phyloP scores from a whole-genome alignment of 1,140 invertebrate species.

The Drosophila nannoptera region DNA sequence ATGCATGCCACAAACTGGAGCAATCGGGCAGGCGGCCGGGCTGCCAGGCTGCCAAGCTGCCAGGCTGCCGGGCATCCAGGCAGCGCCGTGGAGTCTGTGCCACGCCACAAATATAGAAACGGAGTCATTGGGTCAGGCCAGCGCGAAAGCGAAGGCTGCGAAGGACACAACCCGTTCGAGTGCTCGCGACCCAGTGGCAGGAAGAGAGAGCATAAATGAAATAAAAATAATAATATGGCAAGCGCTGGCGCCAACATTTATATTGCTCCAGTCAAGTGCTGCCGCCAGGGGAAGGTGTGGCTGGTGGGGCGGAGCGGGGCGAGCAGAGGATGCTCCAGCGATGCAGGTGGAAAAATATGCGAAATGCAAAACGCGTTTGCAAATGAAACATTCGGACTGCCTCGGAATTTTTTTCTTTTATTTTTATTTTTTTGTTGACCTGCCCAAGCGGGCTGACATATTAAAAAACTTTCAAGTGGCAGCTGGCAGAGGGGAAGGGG shows the following conservation, averaged over 20 bases:
- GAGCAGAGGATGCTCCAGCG: not conserved
- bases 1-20: conserved; percentile 9
- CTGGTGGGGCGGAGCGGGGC: not conserved
- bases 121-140: conserved; percentile 53
- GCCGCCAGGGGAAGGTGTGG: not conserved
- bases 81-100: conserved; percentile 53
- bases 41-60: not conserved
- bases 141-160: conserved; percentile 12
- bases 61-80: conserved; percentile 12
- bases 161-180: conserved; percentile 27
- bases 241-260: conserved; percentile 31
- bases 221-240: conserved; percentile 19
- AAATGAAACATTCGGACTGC: conserved; percentile 29
- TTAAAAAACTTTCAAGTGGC: conserved; percentile 47
- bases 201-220: not conserved
- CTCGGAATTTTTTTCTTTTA: not conserved
- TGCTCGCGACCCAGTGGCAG: conserved; percentile 1
- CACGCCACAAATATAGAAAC: conserved; percentile 40
- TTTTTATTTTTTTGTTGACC: not conserved
- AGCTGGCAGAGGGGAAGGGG: not conserved
- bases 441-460: conserved; percentile 28
- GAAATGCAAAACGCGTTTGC: conserved; percentile 46
- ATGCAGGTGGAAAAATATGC: conserved; percentile 35
- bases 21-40: not conserved
- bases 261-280: conserved; percentile 13